Percentiles rank a stretch among this genome's conserved stretches.
Conservation (phyloP, 2,888 invertebrate species). For the Sepioteuthis lessoniana region DNA sequence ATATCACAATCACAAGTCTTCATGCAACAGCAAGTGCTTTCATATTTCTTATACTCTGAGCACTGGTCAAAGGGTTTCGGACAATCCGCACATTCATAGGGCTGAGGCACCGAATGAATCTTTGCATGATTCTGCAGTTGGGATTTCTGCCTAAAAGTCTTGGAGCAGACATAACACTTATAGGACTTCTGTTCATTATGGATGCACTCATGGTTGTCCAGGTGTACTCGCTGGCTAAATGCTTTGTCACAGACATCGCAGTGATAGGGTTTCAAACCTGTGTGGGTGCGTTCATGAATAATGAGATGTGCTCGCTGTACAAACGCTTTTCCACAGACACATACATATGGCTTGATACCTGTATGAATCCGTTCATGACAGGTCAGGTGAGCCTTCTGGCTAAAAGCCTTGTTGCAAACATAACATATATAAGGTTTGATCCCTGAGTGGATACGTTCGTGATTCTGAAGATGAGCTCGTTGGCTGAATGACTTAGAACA, state of each 20-base stretch:
- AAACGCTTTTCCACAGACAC: constrained; percentile 35
- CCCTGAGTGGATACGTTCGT: constrained; percentile 35
- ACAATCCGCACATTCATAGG: constrained; percentile 46
- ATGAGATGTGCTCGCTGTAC: not conserved
- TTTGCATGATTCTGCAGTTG: constrained; percentile 21
- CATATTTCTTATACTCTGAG: not conserved
- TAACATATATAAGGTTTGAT: constrained; percentile 25
- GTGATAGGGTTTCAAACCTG: constrained; percentile 17
- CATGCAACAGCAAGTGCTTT: not conserved
- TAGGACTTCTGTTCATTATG: not conserved
- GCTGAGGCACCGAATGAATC: constrained; percentile 10
- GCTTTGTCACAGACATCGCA: not conserved
- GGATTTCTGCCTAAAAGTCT: constrained; percentile 42
- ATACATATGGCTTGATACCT: constrained; percentile 47
- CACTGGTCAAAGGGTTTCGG: not conserved
- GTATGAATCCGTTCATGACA: constrained; percentile 48
- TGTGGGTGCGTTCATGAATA: not conserved
- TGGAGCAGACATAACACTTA: constrained; percentile 36
- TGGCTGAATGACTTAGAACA: constrained; percentile 35
- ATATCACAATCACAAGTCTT: not conserved
- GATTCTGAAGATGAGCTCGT: constrained; percentile 12
- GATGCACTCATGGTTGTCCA: not conserved
- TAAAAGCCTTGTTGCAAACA: constrained; percentile 40
- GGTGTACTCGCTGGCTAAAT: constrained; percentile 41
- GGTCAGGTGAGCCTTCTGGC: not conserved